These are phyloP conservation scores for Bombus picipes DNA, from an alignment of 1,140 invertebrate genomes.

Conservation along the genomic window DNA sequence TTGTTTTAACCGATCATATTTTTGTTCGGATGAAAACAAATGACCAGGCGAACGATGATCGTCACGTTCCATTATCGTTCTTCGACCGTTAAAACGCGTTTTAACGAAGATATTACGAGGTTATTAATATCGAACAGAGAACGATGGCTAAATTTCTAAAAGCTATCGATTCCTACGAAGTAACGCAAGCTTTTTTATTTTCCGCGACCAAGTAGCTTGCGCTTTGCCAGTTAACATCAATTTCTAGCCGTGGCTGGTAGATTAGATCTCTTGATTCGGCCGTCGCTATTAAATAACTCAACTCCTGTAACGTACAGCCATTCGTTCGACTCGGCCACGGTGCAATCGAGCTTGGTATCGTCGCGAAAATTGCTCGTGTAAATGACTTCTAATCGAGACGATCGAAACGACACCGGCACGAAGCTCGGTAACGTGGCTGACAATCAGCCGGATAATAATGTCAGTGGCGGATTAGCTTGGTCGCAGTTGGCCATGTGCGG, in stretches of 20 bases:
- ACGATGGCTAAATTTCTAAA: neutral
- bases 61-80: too few species aligned
- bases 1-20: too few species aligned
- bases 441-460: constrained; percentile 46
- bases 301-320: neutral
- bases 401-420: constrained; percentile 32
- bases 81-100: too few species aligned
- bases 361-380: neutral
- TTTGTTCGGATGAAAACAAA: too few species aligned
- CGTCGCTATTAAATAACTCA: neutral
- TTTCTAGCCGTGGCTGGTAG: neutral
- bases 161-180: neutral
- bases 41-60: too few species aligned
- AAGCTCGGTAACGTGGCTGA: neutral
- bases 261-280: neutral
- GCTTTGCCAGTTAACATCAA: neutral
- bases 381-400: constrained; percentile 28
- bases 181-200: neutral
- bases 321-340: neutral
- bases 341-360: neutral
- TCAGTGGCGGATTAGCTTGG: constrained; percentile 34
- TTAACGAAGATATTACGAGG: neutral
- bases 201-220: neutral
- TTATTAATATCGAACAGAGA: too few species aligned
- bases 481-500: neutral